Base-by-base conservation (phyloP, 2,888 invertebrate species). In the Dioctria linearis region DNA sequence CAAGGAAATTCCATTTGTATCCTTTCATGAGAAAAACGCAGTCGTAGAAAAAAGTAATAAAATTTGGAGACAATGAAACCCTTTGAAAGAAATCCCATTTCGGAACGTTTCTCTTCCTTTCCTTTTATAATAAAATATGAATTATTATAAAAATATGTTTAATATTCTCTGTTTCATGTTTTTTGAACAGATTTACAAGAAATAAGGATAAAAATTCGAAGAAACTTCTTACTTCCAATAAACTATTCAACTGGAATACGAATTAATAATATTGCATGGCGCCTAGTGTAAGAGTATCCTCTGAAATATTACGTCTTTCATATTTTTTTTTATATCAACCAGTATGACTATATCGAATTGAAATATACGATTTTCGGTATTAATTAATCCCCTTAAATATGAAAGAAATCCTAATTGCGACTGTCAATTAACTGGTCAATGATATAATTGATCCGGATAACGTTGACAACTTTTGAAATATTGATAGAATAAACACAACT, bases 61-160 rank as follows among this genome's bases (percentile, higher is more conserved):
- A 73, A 73, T 37, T 42, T n/a, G 46, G 40, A 51, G 57, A 59
- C 75, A 61, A 75, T 46, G 59, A 13, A 43, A 37, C 13, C 75
- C 51, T 75, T 61, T 4, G 59, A 75, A 42, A 75, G 25, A 13
- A 59, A 75, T 13, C 42, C 25, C 59, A 13, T 59, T 39, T 59
- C 54, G 3, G 37, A 40, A 6, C 6, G 11, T 37, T 6, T n/a
- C 37, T 40, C 61, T 37, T 43, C 8, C 13, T 25, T 57, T 43
- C 42, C 59, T 13, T 65, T 40, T 39, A 37, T 42, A 49, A 43
- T 43, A 75, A 59, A 75, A 75, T 75, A 75, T 75, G 61, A 75
- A 61, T 43, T 59, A 75, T 75, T 75, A 51, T 75, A 75, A 75
- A 75, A 75, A 59, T 75, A 25, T 51, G 13, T 59, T 75, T 75